Evolutionary conservation across 92 coral and sea anemone species (phyloP), one percentile per base, ranked within the genome.

Genomic region (Zoanthus solanderi): DNA sequence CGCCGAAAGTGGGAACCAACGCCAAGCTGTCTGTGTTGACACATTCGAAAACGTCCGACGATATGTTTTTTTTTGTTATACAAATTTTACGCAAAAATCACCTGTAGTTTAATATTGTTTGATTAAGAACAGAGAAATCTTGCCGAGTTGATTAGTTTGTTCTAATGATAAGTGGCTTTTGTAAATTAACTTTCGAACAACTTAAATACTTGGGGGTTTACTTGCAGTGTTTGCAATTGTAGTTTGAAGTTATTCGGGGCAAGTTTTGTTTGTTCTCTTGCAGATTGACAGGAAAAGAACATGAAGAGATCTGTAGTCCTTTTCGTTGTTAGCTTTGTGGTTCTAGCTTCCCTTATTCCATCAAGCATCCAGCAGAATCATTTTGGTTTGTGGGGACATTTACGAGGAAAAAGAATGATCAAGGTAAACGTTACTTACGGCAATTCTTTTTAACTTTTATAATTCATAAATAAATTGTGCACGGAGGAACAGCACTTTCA

Each of bases 111-210:
- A 44, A 80, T 80, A n/a, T 42, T 16, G 13, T 60, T 68, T 66
- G 42, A 81, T 81, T 81, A 81, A 81, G 75, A 68, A 77, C 45
- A 44, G n/a, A 45, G 76, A 66, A 63, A 2, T 65, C 75, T 9
- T 67, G 85, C 85, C 61, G 74, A 81, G 85, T 65, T 23, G 23
- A 14, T 67, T 63, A 81, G 18, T 67, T 81, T n/a, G 10, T 5
- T 56, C 5, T 81, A 81, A 81, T 65, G 75, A 81, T 81, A 81
- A 67, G 76, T 47, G 58, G 29, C 85, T 65, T 66, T 66, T 50
- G 45, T 47, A 81, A 81, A 81, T 81, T 81, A 63, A 15, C 18
- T 18, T 30, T 9, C 75, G 18, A 29, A 81, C 85, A 81, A 45
- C 47, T 81, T 81, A 81, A 66, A 48, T 65, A 81, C 85, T 60